Percentiles rank a stretch among this genome's conserved stretches.
phyloP scores from a whole-genome alignment of 2,113 vertebrate genomes.

The Verasper variegatus region DNA sequence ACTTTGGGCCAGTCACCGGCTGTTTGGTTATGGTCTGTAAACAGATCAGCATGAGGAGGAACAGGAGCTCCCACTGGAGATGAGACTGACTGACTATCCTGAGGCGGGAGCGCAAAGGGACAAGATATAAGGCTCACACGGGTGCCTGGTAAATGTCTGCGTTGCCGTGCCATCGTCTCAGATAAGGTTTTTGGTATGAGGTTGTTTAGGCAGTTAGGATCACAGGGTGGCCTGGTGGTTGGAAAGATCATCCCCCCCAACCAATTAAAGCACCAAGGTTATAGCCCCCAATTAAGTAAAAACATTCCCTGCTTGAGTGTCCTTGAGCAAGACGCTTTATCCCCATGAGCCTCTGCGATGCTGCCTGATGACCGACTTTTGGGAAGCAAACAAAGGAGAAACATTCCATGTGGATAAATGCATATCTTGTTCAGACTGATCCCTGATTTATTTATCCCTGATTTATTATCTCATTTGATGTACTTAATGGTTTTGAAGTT shows the following conservation, averaged over 20 bases:
- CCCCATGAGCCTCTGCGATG: background rate
- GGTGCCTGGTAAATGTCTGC: conserved; percentile 64
- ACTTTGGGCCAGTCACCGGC: conserved; percentile 65
- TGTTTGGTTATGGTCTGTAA: conserved; percentile 76
- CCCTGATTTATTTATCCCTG: too few relatives aligned
- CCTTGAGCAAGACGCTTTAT: conserved; percentile 10
- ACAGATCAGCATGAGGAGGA: conserved; percentile 74
- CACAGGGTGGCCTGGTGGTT: conserved; percentile 12
- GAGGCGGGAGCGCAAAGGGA: conserved; percentile 40
- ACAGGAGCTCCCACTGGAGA: conserved; percentile 72
- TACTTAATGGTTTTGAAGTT: background rate
- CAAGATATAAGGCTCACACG: conserved; percentile 61
- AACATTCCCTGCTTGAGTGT: conserved; percentile 4
- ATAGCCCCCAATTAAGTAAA: conserved; percentile 20
- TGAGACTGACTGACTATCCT: conserved; percentile 55
- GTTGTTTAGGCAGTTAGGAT: conserved; percentile 51
- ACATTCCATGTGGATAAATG: background rate
- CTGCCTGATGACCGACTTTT: background rate
- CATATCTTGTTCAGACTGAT: background rate
- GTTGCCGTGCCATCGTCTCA: conserved; percentile 37
- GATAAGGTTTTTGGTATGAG: conserved; percentile 67
- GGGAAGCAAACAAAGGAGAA: background rate
- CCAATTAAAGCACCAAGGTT: conserved; percentile 19
- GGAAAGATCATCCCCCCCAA: conserved; percentile 35
- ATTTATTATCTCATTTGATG: background rate